A percentile compares a stretch with the other conserved stretches of the same genome.
Evolutionary conservation across 2,797 vertebrate genomes (phyloP).

Genomic region (Siniperca scherzeri): DNA sequence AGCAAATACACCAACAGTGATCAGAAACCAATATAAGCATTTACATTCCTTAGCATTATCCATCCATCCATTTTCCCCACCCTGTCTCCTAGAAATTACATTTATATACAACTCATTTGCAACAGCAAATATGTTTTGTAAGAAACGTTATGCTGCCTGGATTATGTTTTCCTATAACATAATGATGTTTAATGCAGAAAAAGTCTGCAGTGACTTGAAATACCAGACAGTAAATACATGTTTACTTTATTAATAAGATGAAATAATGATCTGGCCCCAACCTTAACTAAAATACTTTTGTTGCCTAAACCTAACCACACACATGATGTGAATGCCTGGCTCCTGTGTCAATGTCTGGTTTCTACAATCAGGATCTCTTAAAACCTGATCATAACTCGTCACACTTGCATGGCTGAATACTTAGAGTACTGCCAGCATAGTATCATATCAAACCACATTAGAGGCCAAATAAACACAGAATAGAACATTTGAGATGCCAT

Average conservation of each 20-base stretch:
- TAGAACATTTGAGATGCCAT: background rate
- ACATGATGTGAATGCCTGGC: background rate
- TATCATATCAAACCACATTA: background rate
- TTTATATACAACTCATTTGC: background rate
- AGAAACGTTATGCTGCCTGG: background rate
- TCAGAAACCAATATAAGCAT: background rate
- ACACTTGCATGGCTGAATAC: background rate
- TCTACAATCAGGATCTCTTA: background rate
- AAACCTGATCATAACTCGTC: background rate
- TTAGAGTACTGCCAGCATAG: background rate
- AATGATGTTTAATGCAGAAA: background rate
- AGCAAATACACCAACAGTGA: slow-evolving; percentile 4
- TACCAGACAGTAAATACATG: too few species aligned
- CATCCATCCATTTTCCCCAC: background rate
- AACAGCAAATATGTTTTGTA: background rate
- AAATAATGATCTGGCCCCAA: background rate
- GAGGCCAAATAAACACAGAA: background rate
- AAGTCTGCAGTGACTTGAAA: background rate
- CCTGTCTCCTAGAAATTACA: background rate
- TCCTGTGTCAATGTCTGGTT: background rate
- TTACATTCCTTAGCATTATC: slow-evolving; percentile 1
- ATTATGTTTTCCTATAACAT: background rate
- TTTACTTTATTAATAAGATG: too few species aligned
- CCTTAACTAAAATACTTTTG: background rate
- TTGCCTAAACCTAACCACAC: background rate